Evolutionary conservation across 2,888 invertebrate genomes (phyloP).

Genomic region (Lasioglossum morio): DNA sequence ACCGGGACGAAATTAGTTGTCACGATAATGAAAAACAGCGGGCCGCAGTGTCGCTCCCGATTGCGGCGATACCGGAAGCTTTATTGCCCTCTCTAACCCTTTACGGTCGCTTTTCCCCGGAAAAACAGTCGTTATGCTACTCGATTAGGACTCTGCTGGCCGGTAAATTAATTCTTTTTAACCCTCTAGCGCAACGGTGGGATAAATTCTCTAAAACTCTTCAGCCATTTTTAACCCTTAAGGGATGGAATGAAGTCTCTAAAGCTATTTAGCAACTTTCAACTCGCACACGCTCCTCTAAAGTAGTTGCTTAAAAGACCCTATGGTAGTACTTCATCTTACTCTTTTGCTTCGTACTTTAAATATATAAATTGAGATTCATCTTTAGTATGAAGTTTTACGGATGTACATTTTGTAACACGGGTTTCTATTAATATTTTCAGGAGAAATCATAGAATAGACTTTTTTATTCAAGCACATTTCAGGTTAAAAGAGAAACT

Average conservation of each 20-base stretch:
- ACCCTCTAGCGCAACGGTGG: background rate
- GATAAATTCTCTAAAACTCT: background rate
- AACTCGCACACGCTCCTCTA: background rate
- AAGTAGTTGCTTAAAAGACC: background rate
- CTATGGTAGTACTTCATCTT: background rate
- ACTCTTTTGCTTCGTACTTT: background rate
- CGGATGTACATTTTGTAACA: too few species aligned
- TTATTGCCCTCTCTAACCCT: background rate
- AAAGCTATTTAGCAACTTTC: background rate
- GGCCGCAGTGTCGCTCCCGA: background rate
- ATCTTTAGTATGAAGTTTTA: background rate
- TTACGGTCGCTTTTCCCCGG: background rate
- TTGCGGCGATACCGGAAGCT: constrained; percentile 17
- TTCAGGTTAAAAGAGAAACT: background rate
- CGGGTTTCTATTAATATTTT: too few species aligned
- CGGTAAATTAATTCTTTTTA: background rate
- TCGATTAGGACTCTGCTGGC: background rate
- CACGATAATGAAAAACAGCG: constrained; percentile 48
- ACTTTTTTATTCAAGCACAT: background rate
- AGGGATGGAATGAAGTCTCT: background rate
- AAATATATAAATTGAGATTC: background rate
- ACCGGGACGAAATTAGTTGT: constrained; percentile 40
- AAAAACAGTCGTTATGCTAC: background rate
- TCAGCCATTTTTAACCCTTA: background rate
- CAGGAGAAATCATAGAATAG: too few species aligned